Percentiles rank a stretch among this genome's conserved stretches.
These are phyloP conservation scores for Sarcophaga caerulescens DNA, from an alignment of 2,888 invertebrate species.

Conservation along the genomic window DNA sequence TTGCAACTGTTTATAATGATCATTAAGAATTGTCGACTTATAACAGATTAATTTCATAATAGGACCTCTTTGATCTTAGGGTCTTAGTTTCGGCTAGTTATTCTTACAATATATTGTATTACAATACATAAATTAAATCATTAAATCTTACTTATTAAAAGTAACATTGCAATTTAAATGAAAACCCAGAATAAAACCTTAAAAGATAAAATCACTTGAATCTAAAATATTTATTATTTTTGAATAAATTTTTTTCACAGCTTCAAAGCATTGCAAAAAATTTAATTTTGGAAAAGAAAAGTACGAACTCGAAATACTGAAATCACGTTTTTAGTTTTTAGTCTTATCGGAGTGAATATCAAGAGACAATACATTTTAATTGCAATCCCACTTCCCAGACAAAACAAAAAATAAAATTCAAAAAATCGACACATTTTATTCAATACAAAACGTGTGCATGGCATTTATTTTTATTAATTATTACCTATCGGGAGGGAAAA, in stretches of 20 bases:
- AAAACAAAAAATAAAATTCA: background rate
- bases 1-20: too few species aligned
- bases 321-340: slow-evolving; percentile 58
- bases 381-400: slow-evolving; percentile 30
- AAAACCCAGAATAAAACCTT: too few species aligned
- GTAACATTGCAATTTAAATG: too few species aligned
- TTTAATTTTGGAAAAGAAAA: background rate
- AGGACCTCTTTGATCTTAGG: too few species aligned
- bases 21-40: too few species aligned
- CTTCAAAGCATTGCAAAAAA: background rate
- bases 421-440: background rate
- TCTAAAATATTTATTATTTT: too few species aligned
- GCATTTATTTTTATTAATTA: slow-evolving; percentile 19
- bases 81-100: too few species aligned
- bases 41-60: too few species aligned
- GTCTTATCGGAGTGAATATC: slow-evolving; percentile 9
- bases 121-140: too few species aligned
- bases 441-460: slow-evolving; percentile 30
- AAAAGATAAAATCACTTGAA: too few species aligned
- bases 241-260: background rate
- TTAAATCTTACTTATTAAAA: too few species aligned
- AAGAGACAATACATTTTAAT: background rate
- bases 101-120: too few species aligned
- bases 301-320: slow-evolving; percentile 46
- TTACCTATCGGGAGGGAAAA: background rate